Evolutionary conservation across 2,888 invertebrate genomes (phyloP).

Genomic region (Drosophila borborema): DNA sequence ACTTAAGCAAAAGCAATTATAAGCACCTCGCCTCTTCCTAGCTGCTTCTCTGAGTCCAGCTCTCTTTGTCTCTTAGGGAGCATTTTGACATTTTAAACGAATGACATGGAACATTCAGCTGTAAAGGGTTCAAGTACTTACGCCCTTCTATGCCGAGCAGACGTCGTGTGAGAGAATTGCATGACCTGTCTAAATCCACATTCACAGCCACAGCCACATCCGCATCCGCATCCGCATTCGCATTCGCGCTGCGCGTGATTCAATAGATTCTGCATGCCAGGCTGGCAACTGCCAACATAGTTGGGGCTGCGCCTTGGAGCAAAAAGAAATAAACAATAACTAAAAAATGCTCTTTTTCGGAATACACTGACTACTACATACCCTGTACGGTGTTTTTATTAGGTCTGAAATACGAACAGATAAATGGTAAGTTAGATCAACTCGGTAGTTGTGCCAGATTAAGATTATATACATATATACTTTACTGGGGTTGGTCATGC

Average conservation of each 20-base stretch:
- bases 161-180: slow-evolving; percentile 49
- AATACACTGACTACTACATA: background rate
- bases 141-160: slow-evolving; percentile 7
- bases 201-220: slow-evolving; percentile 21
- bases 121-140: slow-evolving; percentile 18
- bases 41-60: background rate
- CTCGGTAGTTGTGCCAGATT: background rate
- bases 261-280: slow-evolving; percentile 37
- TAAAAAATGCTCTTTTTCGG: too few species aligned
- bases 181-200: slow-evolving; percentile 31
- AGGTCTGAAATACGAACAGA: background rate
- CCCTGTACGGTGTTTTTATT: background rate
- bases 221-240: slow-evolving; percentile 14
- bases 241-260: slow-evolving; percentile 23
- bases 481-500: background rate
- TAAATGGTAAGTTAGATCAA: background rate
- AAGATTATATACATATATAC: background rate
- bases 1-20: slow-evolving; percentile 64
- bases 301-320: slow-evolving; percentile 13
- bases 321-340: slow-evolving; percentile 36
- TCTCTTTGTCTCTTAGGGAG: background rate
- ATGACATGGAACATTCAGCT: background rate
- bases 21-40: background rate
- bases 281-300: slow-evolving; percentile 27
- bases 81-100: slow-evolving; percentile 7